Evolutionary conservation across 1,140 invertebrate species (phyloP).

Genomic region (Bursaphelenchus mucronatus): DNA sequence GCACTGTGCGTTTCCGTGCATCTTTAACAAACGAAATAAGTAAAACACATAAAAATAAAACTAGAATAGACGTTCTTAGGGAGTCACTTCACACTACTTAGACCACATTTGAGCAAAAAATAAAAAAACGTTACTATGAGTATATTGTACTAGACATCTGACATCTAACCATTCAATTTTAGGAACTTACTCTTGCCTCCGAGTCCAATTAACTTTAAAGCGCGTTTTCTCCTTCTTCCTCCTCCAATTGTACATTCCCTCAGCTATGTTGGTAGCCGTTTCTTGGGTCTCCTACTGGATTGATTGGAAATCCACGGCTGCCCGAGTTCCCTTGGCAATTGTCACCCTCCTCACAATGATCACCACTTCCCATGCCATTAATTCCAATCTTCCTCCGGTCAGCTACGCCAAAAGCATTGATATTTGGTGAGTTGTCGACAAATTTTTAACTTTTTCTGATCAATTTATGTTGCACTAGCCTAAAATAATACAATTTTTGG

Average conservation of each 20-base stretch:
- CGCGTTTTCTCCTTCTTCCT: conserved; percentile 91
- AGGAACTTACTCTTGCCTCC: conserved; percentile 68
- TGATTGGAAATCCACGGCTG: conserved; percentile 62
- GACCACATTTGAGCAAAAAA: no score
- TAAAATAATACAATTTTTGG: conserved; percentile 36
- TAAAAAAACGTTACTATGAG: no score
- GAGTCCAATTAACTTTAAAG: conserved; percentile 88
- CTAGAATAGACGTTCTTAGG: no score
- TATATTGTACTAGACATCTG: not conserved
- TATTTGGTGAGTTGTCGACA: conserved; percentile 69
- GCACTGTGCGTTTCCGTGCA: no score
- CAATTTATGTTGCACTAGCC: no score
- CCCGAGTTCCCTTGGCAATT: conserved; percentile 45
- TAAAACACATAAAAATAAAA: no score
- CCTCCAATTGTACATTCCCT: conserved; percentile 71
- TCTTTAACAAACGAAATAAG: no score
- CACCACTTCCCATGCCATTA: conserved; percentile 78
- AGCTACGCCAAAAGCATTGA: conserved; percentile 93
- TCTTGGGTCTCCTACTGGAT: conserved; percentile 63
- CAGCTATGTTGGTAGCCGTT: conserved; percentile 65
- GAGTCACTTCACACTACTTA: no score
- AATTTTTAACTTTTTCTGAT: conserved; percentile 8
- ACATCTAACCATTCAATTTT: not conserved
- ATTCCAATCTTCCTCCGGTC: conserved; percentile 88
- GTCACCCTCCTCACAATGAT: conserved; percentile 47